Evolutionary conservation across 1,140 invertebrate genomes (phyloP).

Genomic region (Vanessa atalanta): DNA sequence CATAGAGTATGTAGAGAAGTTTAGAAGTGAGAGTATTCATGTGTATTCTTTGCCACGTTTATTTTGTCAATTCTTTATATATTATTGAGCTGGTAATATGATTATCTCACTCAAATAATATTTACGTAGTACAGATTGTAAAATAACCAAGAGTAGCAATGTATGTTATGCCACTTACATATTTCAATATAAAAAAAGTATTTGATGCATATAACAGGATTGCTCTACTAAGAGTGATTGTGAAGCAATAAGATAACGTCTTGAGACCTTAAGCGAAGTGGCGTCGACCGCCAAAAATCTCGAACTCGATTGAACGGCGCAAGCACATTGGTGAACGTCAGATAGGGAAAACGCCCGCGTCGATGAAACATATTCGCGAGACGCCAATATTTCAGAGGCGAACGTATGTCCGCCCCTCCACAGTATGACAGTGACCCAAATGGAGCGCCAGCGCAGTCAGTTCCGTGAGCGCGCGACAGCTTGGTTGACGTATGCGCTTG

Average conservation of each 20-base stretch:
- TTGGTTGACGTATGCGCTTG: conserved; percentile 47
- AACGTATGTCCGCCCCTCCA: conserved; percentile 76
- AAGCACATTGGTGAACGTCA: conserved; percentile 53
- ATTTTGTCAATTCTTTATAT: too few relatives aligned
- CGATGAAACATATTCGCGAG: conserved; percentile 74
- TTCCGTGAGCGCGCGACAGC: conserved; percentile 72
- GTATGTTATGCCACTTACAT: too few relatives aligned
- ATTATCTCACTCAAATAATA: too few relatives aligned
- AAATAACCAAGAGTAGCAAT: background rate
- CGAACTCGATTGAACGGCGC: conserved; percentile 51
- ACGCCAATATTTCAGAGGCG: conserved; percentile 77
- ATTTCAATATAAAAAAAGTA: too few relatives aligned
- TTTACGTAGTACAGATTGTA: background rate
- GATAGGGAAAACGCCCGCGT: conserved; percentile 52
- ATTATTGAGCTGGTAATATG: too few relatives aligned
- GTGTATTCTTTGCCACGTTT: too few relatives aligned
- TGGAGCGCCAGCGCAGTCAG: conserved; percentile 76
- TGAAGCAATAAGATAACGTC: conserved; percentile 23
- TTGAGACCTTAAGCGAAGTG: conserved; percentile 23
- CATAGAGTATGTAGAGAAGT: too few relatives aligned
- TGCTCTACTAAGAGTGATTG: conserved; percentile 13
- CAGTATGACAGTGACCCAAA: conserved; percentile 79
- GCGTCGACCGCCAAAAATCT: conserved; percentile 48
- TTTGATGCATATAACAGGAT: conserved; percentile 2
- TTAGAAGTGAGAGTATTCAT: too few relatives aligned